These are phyloP conservation scores for Neoascia interrupta DNA, from an alignment of 2,888 invertebrate genomes.

Conservation along the genomic window DNA sequence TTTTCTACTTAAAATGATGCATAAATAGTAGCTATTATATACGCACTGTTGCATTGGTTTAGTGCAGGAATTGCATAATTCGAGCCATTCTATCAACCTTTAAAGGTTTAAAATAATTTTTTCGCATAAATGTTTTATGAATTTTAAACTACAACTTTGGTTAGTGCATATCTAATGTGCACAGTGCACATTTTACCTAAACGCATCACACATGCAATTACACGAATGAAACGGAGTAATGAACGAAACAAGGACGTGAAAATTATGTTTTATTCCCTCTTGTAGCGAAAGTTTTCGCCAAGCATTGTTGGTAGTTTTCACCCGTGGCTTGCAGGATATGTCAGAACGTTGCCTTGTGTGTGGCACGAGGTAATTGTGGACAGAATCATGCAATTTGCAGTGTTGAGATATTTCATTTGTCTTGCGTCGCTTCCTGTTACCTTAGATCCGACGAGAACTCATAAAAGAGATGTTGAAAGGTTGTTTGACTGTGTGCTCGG, in stretches of 20 bases:
- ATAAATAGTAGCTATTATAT: too few relatives aligned
- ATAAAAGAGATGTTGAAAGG: constrained; percentile 46
- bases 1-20: too few relatives aligned
- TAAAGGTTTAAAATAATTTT: too few relatives aligned
- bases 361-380: constrained; percentile 56
- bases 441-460: constrained; percentile 22
- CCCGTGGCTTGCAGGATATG: too few relatives aligned
- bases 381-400: constrained; percentile 54
- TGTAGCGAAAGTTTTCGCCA: constrained; percentile 39
- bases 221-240: constrained; percentile 47
- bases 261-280: constrained; percentile 32
- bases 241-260: constrained; percentile 52
- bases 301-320: too few relatives aligned
- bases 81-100: too few relatives aligned
- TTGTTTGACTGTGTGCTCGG: not conserved
- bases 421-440: constrained; percentile 7
- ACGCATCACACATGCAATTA: constrained; percentile 38
- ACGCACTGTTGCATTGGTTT: too few relatives aligned
- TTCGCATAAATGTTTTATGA: too few relatives aligned
- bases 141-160: too few relatives aligned
- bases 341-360: too few relatives aligned
- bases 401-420: not conserved
- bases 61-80: too few relatives aligned
- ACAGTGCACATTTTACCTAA: not conserved
- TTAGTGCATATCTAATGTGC: constrained; percentile 9